A percentile compares a stretch with the other conserved stretches of the same genome.
Conservation (phyloP, 1,140 invertebrate species). For the Drosophila fuyamai region DNA sequence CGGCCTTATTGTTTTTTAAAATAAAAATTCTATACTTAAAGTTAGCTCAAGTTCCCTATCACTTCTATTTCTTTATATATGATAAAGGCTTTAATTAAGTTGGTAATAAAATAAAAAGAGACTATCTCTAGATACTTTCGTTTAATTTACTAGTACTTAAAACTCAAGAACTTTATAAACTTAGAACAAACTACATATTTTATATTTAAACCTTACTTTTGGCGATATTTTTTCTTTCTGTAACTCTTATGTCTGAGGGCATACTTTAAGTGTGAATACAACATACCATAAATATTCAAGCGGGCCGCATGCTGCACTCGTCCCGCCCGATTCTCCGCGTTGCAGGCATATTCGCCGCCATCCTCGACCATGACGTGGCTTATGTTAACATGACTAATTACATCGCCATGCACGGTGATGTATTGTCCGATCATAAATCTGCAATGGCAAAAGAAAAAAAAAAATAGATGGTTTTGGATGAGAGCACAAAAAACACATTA, state of each 20-base stretch:
- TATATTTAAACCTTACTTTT: no score
- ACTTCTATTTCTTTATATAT: no score
- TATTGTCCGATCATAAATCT: constrained; percentile 93
- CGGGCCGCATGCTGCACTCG: constrained; percentile 90
- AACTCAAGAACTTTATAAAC: no score
- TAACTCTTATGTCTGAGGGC: constrained; percentile 13
- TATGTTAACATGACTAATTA: constrained; percentile 95
- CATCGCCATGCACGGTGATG: constrained; percentile 92
- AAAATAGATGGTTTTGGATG: constrained; percentile 24
- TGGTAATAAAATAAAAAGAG: no score
- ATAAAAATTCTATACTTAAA: no score
- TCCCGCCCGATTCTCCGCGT: constrained; percentile 92
- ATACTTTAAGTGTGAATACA: constrained; percentile 37
- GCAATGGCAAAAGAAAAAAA: constrained; percentile 53
- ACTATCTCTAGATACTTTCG: no score
- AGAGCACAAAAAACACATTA: constrained; percentile 58
- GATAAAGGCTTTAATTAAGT: no score
- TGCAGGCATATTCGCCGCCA: constrained; percentile 94
- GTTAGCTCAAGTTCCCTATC: no score
- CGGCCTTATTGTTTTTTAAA: no score
- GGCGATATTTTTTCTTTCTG: not conserved
- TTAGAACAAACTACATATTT: not conserved
- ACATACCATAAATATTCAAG: constrained; percentile 94
- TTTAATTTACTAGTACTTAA: no score
- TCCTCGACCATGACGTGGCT: constrained; percentile 93